Evolutionary conservation across 1,140 invertebrate species (phyloP).

Genomic region (Macrostomum lignano): DNA sequence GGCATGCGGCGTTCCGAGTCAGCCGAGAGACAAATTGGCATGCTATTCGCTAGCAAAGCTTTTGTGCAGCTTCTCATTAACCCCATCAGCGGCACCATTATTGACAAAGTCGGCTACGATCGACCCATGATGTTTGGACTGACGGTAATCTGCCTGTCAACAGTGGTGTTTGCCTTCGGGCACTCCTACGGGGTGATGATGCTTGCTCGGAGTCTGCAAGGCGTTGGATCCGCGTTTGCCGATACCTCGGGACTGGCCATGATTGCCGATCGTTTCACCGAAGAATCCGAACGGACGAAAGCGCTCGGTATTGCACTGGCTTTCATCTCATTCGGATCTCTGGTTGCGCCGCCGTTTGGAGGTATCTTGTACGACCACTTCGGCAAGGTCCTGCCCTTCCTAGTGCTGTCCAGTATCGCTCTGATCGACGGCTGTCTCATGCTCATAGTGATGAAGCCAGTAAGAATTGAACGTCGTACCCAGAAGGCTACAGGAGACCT

Average conservation of each 20-base stretch:
- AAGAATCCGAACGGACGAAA: constrained; percentile 69
- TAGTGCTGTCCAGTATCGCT: constrained; percentile 73
- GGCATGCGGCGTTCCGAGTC: too few species aligned
- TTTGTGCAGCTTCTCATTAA: constrained; percentile 91
- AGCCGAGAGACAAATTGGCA: constrained; percentile 76
- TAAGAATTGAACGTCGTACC: constrained; percentile 12
- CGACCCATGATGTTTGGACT: constrained; percentile 95
- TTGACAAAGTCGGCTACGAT: constrained; percentile 92
- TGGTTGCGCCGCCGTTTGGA: constrained; percentile 98
- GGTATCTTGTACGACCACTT: constrained; percentile 83
- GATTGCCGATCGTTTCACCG: constrained; percentile 93
- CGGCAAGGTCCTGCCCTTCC: constrained; percentile 84
- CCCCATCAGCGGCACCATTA: constrained; percentile 84
- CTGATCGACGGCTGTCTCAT: constrained; percentile 74
- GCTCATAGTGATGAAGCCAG: constrained; percentile 57
- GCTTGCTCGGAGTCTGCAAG: constrained; percentile 82
- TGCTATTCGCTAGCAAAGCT: constrained; percentile 90
- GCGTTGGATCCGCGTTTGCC: constrained; percentile 90
- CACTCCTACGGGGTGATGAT: constrained; percentile 74
- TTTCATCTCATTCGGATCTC: constrained; percentile 91
- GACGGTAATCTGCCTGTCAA: constrained; percentile 87
- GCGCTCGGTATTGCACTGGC: constrained; percentile 86
- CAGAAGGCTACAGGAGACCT: constrained; percentile 4
- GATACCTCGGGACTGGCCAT: constrained; percentile 90
- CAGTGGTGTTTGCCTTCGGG: constrained; percentile 87